Conservation (phyloP, 64 coral and sea anemone genomes). For the Anthopleura sola region DNA sequence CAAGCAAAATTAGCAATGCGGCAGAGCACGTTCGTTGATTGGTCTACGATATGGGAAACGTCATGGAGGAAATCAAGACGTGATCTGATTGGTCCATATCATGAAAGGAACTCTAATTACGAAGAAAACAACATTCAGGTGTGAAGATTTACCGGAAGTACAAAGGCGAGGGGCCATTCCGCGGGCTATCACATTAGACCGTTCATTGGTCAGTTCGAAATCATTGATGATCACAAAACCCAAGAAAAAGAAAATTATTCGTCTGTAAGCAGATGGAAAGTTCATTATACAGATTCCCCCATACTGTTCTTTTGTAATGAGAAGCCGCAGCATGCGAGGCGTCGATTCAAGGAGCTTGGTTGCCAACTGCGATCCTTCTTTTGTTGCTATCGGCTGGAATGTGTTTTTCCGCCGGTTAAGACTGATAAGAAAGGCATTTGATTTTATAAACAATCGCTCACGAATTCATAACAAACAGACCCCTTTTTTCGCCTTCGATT, state of each 20-base stretch:
- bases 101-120: constrained; percentile 58
- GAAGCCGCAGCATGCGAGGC: constrained; percentile 6
- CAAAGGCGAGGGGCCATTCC: background rate
- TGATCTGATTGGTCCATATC: constrained; percentile 58
- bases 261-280: constrained; percentile 5
- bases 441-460: constrained; percentile 18
- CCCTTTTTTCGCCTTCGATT: background rate
- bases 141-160: constrained; percentile 43
- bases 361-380: background rate
- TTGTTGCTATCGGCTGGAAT: constrained; percentile 6
- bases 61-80: constrained; percentile 3
- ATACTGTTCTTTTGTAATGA: constrained; percentile 18
- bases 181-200: background rate
- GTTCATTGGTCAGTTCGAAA: constrained; percentile 4
- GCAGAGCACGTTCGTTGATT: constrained; percentile 14
- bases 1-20: constrained; percentile 63
- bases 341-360: background rate
- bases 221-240: constrained; percentile 9
- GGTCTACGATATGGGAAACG: constrained; percentile 24
- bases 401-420: constrained; percentile 12
- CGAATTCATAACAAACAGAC: background rate
- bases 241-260: background rate
- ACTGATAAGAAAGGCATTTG: constrained; percentile 9
- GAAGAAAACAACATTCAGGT: constrained; percentile 68
- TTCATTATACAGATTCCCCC: constrained; percentile 19